Evolutionary conservation across 2,113 vertebrate genomes (phyloP).

Genomic region (Australoheros scitulus): DNA sequence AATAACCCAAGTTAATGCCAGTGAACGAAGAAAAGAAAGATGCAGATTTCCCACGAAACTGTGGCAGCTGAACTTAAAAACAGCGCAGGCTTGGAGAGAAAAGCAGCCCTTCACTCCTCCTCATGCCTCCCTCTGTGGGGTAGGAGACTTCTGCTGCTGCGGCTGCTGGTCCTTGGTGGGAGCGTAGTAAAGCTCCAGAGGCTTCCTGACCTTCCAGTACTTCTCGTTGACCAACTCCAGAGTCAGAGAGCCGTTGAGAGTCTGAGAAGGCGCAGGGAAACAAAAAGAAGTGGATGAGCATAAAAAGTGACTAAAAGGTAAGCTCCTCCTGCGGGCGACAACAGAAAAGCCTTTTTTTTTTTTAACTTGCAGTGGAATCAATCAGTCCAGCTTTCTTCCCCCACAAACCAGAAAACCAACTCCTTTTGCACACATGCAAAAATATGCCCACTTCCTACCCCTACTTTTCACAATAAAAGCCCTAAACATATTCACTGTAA

Average conservation of each 20-base stretch:
- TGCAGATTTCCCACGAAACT: neutral
- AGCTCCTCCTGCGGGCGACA: too few species aligned
- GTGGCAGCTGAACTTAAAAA: neutral
- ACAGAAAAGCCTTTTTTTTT: neutral
- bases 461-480: neutral
- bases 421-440: accelerated
- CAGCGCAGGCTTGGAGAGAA: neutral
- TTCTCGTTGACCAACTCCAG: constrained; percentile 92
- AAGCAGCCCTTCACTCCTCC: neutral
- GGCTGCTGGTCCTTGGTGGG: constrained; percentile 84
- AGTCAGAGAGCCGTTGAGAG: constrained; percentile 88
- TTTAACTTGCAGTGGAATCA: neutral
- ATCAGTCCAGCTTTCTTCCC: neutral
- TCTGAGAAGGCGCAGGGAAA: constrained; percentile 69
- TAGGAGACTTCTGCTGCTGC: constrained; percentile 25
- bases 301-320: too few species aligned
- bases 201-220: constrained; percentile 89
- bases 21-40: neutral
- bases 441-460: neutral
- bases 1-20: accelerated
- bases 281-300: neutral
- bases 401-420: neutral
- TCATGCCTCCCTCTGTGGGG: constrained; percentile 51
- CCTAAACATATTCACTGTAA: neutral
- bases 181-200: constrained; percentile 89